Conservation (phyloP, 2,888 invertebrate species). For the Andrena dorsata region DNA sequence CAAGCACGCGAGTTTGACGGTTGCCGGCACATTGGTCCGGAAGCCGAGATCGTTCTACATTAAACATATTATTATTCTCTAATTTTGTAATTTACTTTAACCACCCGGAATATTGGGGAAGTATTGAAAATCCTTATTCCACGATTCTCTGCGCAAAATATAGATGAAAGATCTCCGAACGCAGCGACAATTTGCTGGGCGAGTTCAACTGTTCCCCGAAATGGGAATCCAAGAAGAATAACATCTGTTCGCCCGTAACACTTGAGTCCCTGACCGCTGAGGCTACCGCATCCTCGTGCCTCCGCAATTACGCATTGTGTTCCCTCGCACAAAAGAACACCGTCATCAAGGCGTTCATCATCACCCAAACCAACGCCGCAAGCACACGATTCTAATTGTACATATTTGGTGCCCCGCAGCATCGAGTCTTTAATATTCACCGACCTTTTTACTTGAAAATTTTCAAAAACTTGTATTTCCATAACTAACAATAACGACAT, state of each 20-base stretch:
- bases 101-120: not conserved
- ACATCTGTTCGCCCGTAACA: slow-evolving; percentile 42
- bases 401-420: not conserved
- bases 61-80: no score
- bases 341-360: slow-evolving; percentile 4
- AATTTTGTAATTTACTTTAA: no score
- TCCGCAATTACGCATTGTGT: slow-evolving; percentile 49
- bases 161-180: not conserved
- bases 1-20: no score
- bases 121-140: not conserved
- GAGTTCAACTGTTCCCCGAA: slow-evolving; percentile 4
- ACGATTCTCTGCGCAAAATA: not conserved
- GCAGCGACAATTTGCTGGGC: not conserved
- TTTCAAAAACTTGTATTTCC: not conserved
- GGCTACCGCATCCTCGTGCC: slow-evolving; percentile 49
- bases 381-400: not conserved
- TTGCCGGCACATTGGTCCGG: no score
- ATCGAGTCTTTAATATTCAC: not conserved
- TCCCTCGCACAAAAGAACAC: slow-evolving; percentile 18
- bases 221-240: slow-evolving; percentile 41
- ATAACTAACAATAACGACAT: no score
- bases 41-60: no score
- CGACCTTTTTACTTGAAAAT: not conserved
- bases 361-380: slow-evolving; percentile 5
- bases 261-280: slow-evolving; percentile 51